Evolutionary conservation across 2,113 vertebrate species (phyloP).

Genomic region (Amphilophus citrinellus): DNA sequence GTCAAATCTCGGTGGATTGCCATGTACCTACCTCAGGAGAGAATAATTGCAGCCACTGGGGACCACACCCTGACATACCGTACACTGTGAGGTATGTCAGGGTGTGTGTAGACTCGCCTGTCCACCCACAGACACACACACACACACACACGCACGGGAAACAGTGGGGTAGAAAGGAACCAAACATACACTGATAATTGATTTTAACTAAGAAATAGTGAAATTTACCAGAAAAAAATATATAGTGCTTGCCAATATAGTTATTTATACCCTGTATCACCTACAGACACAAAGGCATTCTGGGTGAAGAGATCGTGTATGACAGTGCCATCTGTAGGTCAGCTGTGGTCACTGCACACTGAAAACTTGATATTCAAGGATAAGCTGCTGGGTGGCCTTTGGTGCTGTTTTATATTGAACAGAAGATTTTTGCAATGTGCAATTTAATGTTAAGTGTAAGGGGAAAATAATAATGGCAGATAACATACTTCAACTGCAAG

Average conservation of each 20-base stretch:
- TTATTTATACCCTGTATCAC: constrained; percentile 32
- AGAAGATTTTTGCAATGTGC: background rate
- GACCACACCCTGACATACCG: constrained; percentile 33
- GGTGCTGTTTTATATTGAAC: background rate
- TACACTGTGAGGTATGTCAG: background rate
- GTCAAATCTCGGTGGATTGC: background rate
- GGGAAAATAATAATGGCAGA: background rate
- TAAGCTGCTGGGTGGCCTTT: background rate
- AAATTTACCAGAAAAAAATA: background rate
- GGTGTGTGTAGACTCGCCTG: background rate
- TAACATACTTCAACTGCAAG: background rate
- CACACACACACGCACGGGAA: background rate
- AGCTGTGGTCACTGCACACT: constrained; percentile 35
- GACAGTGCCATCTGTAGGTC: constrained; percentile 53
- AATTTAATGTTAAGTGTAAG: background rate
- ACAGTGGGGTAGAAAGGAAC: background rate
- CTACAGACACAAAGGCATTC: background rate
- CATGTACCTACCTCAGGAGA: background rate
- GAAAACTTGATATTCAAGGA: background rate
- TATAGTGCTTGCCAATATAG: background rate
- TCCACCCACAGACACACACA: background rate
- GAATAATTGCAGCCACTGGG: background rate
- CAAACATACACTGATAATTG: background rate
- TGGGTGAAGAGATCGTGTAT: background rate
- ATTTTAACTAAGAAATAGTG: background rate